Evolutionary conservation across 2,888 invertebrate genomes (phyloP), one percentile per base, ranked within the genome.

Genomic region (Venustoraphidia nigricollis): DNA sequence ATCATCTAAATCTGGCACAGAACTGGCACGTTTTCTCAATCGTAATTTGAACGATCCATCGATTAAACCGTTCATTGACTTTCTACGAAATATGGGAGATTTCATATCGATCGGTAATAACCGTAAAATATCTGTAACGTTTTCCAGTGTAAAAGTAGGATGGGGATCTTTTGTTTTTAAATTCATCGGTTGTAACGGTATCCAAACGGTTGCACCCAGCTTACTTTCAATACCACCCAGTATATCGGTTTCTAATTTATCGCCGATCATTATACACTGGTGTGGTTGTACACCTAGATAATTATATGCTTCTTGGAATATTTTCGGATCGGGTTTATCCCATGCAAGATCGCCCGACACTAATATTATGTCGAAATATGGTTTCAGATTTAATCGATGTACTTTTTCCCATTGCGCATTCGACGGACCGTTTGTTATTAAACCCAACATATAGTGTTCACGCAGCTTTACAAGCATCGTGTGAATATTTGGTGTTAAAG

Each of bases 371-470:
- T 88, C 86, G 66, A 89, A 89, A 67, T 79, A 81, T 58, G 76
- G 73, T 56, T 76, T 73, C 41, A 88, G 71, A 46, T 77, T 75
- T 54, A 88, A 71, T 55, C 76, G 76, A 51, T 78, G 73, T 53
- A 91, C 75, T 70, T 91, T 91, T 70, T 91, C 90, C 88, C 90
- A 89, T 67, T 91, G 90, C 36, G 86, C 83, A 53, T 80, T 77
- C 50, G 89, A 87, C 10, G 89, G 83, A 44, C 90, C 90, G 66
- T 91, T 91, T 56, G 89, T 88, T 61, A 90, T 86, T 58, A 91
- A 71, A 55, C 81, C 88, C 57, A 90, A 70, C 56, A 80, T 72
- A 65, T 85, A 90, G 61, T 80, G 77, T 64, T 79, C 75, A 59
- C 82, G 77, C 57, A 90, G 70, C 49, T 77, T 74, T 58, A 73